Conservation (phyloP, 2,113 vertebrate genomes). For the Hemibagrus wyckioides region DNA sequence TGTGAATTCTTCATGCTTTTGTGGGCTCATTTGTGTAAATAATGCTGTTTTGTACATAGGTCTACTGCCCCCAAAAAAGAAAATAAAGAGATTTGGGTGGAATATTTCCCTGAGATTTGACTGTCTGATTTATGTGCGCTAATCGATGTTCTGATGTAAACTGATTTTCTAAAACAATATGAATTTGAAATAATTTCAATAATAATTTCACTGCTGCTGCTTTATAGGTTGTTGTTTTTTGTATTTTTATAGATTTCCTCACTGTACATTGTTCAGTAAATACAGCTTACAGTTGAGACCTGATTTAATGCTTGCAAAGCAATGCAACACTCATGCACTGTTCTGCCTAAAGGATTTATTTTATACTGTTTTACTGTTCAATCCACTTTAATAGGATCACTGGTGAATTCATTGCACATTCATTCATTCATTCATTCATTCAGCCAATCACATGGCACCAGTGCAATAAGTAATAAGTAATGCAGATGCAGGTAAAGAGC, state of each 20-base stretch:
- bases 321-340: background rate
- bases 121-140: background rate
- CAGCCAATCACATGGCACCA: background rate
- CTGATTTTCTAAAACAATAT: background rate
- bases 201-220: background rate
- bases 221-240: background rate
- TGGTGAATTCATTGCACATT: too few relatives aligned
- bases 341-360: background rate
- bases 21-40: conserved; percentile 50
- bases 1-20: conserved; percentile 42
- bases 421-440: background rate
- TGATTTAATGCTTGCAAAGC: background rate
- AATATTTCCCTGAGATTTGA: conserved; percentile 23
- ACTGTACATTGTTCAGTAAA: background rate
- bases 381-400: background rate
- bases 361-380: background rate
- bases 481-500: background rate
- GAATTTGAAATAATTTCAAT: background rate
- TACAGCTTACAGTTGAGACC: background rate
- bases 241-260: background rate
- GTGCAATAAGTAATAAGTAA: background rate
- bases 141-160: background rate
- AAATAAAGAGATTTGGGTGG: conserved; percentile 49
- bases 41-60: conserved; percentile 54
- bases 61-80: conserved; percentile 31